Evolutionary conservation across 2,888 invertebrate genomes (phyloP), one percentile per base, ranked within the genome.

Genomic region (Ctena decussata): DNA sequence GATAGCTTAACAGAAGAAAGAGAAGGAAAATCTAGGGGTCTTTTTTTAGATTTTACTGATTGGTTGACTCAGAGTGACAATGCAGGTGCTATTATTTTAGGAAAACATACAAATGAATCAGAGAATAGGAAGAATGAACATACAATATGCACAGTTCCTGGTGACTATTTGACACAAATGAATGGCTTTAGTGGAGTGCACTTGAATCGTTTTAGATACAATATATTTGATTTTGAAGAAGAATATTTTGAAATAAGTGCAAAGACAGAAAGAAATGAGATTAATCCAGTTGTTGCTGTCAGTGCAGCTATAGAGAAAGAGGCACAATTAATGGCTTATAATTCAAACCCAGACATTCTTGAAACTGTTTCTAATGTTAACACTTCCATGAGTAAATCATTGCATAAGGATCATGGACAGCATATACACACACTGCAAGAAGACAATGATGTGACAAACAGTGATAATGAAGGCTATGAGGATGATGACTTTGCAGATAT

Each of bases 401-500:
- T 8, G 18, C 12, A 49, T 49, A 57, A 24, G 18, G 30, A 18
- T 35, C 35, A 12, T 30, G 6, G 15, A 35, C 35, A 65, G 15
- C 15, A 15, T 15, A 11, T 18, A 18, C 21, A 32, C 8, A 5
- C 6, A 18, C 35, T 11, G 21, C 65, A 32, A 35, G 65, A 65
- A 32, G 35, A 35, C 24, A 35, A 12, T 32, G 65, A 65, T 18
- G 11, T 35, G 18, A 65, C 8, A 21, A 35, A 65, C 3, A 8
- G 35, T 35, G 27, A 21, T 30, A 65, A 65, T 65, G 65, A 65
- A 35, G 53, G 21, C 21, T 53, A 53, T 21, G 21, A 18, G 53
- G 53, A 53, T 53, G 53, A 53, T 53, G 65, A 65, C 24, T 65
- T n/a, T 65, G 65, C 27, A 35, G 65, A 65, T 21, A 65, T 65